A percentile compares a stretch with the other conserved stretches of the same genome.
phyloP scores from a whole-genome alignment of 1,140 invertebrate genomes.

The Pemphigus obesinymphae region DNA sequence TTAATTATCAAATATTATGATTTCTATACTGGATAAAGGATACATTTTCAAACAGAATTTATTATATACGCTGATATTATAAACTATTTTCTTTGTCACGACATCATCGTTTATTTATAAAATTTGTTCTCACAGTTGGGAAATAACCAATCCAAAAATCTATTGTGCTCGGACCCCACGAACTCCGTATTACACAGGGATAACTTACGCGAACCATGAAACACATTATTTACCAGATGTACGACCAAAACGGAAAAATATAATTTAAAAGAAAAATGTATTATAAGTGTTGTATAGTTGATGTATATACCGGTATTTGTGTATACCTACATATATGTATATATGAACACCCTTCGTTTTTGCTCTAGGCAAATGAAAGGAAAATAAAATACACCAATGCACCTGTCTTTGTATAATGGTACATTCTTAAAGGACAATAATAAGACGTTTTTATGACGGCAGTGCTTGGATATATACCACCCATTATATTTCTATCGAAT shows the following conservation, averaged over 20 bases:
- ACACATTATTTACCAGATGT: conserved; percentile 26
- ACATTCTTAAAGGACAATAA: neutral
- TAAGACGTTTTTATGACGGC: neutral
- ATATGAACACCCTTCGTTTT: neutral
- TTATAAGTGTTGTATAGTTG: neutral
- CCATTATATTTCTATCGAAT: neutral
- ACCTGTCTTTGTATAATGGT: neutral
- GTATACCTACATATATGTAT: neutral
- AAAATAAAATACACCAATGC: neutral
- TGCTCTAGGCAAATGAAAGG: neutral
- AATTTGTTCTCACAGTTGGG: conserved; percentile 13
- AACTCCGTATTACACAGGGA: neutral
- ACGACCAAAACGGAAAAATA: neutral
- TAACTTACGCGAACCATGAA: conserved; percentile 13
- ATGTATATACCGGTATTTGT: neutral
- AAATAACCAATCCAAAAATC: conserved; percentile 22
- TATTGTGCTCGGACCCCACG: conserved; percentile 6
- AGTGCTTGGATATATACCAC: neutral
- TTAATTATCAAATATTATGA: no score
- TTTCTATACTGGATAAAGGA: no score
- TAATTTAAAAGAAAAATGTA: conserved; percentile 5
- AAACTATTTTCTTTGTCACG: neutral
- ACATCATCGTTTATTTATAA: neutral
- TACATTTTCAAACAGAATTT: neutral
- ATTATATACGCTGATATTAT: neutral